Evolutionary conservation across 1,140 invertebrate genomes (phyloP), one percentile per base, ranked within the genome.

Genomic region (Trichonephila clavata): DNA sequence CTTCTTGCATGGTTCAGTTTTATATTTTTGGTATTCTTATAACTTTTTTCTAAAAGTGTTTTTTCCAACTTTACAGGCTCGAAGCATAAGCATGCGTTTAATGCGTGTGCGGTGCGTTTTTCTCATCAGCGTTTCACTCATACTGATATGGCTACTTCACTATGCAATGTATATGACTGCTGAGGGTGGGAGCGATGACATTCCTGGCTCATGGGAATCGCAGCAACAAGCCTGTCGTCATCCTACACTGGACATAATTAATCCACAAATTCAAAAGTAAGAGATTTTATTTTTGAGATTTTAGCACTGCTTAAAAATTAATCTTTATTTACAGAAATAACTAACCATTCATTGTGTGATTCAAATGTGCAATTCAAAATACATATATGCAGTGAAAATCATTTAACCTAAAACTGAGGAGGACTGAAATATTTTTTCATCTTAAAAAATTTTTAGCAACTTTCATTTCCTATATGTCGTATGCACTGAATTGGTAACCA

Each of bases 191-290:
- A 16, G 6, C 24, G 7, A 27, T 24, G 24, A 77, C 13, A 77
- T 18, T 18, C 27, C 24, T 8, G 32, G 5, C 6, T 16, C 18
- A 16, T 2, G 32, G 16, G 27, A 16, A 18, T 14, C 2, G 18
- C 43, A 59, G 81, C 81, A n/a, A 59, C 43, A 57, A 43, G 10
- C 81, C 1, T 84, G 81, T 57, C 39, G 39, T 13, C 81, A 84
- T 57, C 81, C 81, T 18, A 59, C 21, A 24, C 81, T 59, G 10
- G 81, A 84, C 8, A 13, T 84, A 7, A 57, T 24, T 8, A 84
- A 84, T 84, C 81, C 81, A 5, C 20, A 57, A 8, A 84, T 84
- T 84, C 43, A 24, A 57, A 84, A 84, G 81, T 84, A 14, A 20
- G 43, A 20, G 32, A 81, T 27, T 50, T 80, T 32, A 1, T 80